Base-by-base conservation (phyloP, 1,140 invertebrate genomes). In the Conus ventricosus region DNA sequence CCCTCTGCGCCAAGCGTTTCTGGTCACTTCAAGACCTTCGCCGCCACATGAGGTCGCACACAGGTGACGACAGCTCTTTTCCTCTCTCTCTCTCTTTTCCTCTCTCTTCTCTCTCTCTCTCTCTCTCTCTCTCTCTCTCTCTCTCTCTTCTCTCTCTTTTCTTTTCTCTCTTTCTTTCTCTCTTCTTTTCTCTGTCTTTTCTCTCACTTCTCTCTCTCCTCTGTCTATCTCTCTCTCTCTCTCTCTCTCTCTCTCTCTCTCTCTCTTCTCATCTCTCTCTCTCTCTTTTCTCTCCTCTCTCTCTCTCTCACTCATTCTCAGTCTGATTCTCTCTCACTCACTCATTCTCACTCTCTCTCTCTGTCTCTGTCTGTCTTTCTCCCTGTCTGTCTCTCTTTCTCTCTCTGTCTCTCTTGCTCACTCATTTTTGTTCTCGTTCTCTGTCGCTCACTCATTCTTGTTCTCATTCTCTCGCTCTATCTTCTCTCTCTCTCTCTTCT, bases 21-120 rank as follows among this genome's bases (percentile, higher is more conserved):
- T 98, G 98, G 98, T 99, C 98, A 0, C 97, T 98, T 0, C 98
- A 99, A 94, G 98, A 99, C 95, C 95, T 99, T 0, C 96, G 98
- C 0, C 96, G 98, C 13, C 98, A 99, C 95, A 98, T 99, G 97
- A 95, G 98, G 51, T 94, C 93, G 23, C 95, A 95, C 87, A 95
- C 93, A 87, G 94, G 94, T 95, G 89, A 91, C 87, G 89, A 86
- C 27, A 57, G 23, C 39, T 39, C 39, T 39, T 3, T 60, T 0
- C 57, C 57, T 60, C 57, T 60, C 8, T 60, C 57, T 60, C 15
- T 60, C 8, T 60, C 15, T 8, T 4, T 15, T 60, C 1, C 15
- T 15, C 57, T 60, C 57, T 60, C 57, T 20, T 60, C 5, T 8
- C 15, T 15, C 5, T 8, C 15, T 15, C 1, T 60, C 57, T 60